A percentile compares a stretch with the other conserved stretches of the same genome.
Evolutionary conservation across 2,113 vertebrate species (phyloP).

Genomic region (Aegypius monachus): DNA sequence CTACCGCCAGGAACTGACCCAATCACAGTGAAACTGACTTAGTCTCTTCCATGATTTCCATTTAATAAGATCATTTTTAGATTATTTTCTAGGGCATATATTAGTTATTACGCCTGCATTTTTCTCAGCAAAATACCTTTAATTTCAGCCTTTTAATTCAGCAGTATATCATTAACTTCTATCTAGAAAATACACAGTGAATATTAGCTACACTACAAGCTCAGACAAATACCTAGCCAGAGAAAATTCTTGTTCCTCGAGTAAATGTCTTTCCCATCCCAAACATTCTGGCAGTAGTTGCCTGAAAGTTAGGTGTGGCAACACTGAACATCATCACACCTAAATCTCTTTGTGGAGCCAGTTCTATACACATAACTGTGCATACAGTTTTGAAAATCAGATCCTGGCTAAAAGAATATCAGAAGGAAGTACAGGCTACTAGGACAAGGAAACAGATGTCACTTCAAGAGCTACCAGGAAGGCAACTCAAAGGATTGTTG

Average conservation of each 20-base stretch:
- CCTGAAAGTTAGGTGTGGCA: constrained; percentile 19
- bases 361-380: neutral
- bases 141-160: neutral
- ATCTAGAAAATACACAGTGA: neutral
- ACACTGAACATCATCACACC: neutral
- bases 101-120: neutral
- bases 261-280: neutral
- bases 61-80: neutral
- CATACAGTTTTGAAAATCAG: neutral
- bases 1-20: neutral
- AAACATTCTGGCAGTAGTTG: neutral
- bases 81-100: neutral
- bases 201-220: neutral
- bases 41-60: neutral
- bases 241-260: neutral
- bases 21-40: neutral
- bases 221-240: constrained; percentile 21
- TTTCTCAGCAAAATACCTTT: neutral
- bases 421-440: neutral
- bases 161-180: neutral
- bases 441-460: neutral
- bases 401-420: neutral
- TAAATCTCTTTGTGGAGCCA: neutral
- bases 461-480: neutral
- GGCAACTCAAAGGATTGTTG: neutral